Base-by-base conservation (phyloP, 2,113 vertebrate genomes). In the Rhineura floridana region DNA sequence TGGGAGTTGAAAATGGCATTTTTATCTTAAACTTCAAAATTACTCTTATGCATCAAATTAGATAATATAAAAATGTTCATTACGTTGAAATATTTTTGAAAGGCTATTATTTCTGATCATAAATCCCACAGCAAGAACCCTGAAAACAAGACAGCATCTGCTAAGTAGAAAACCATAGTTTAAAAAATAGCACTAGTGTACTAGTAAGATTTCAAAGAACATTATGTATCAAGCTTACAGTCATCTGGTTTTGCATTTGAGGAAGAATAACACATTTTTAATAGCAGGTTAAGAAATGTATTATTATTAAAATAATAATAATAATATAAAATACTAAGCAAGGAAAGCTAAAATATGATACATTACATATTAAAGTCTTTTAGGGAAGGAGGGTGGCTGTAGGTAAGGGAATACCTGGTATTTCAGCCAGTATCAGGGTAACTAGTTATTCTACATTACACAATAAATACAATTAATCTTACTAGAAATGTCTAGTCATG, bases 21-120 rank as follows among this genome's bases (percentile, higher is more conserved):
- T 52, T 52, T 30, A 0, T 52, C 36, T 46, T 25, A 65, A 77
- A 23, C 12, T 62, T 0, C 0, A 0, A 0, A 0, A 0, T 2
- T 0, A 87, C 17, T 50, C 2, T 42, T 79, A 13, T 87, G 28
- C 12, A 0, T 33, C 55, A 67, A 39, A 65, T 86, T 9, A 25
- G 30, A 10, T 70, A 55, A 50, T 13, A 78, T 21, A 28, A 79
- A 69, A 62, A 70, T 70, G 23, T 89, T 91, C 91, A n/a, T 81
- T 87, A 36, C 72, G 11, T 25, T 69, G 46, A 88, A 88, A 83
- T 62, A 70, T 81, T 91, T 93, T 39, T 11, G 8, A 28, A 63
- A 77, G 44, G 0, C 75, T 10, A 4, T 85, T 90, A 86, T 92
- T 79, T 39, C 44, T 91, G 70, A 73, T 72, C 46, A 21, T 1